A percentile compares a stretch with the other conserved stretches of the same genome.
phyloP scores from a whole-genome alignment of 2,797 vertebrate genomes.

The Molossus alvarezi region DNA sequence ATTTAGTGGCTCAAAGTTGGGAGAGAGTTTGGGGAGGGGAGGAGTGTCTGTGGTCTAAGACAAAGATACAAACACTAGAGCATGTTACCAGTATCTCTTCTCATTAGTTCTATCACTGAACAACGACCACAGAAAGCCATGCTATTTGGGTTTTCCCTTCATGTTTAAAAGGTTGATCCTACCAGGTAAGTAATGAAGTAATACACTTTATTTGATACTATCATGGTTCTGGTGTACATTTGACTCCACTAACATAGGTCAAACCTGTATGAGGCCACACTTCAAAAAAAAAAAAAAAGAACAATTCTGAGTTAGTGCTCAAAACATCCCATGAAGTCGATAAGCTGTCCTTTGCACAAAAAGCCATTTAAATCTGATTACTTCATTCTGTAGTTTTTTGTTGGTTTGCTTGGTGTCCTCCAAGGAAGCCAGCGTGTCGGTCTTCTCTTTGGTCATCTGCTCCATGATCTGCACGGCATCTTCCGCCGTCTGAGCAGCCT shows the following conservation, averaged over 20 bases:
- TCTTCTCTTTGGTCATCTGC: constrained; percentile 93
- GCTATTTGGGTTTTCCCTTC: background rate
- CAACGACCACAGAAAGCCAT: background rate
- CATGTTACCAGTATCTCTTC: background rate
- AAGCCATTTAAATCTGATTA: constrained; percentile 88
- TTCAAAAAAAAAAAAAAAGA: constrained; percentile 49
- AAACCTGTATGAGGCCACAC: constrained; percentile 34
- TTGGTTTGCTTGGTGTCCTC: constrained; percentile 92
- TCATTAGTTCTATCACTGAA: background rate
- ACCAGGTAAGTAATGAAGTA: constrained; percentile 25
- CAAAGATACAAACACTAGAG: background rate
- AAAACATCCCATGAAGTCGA: constrained; percentile 13
- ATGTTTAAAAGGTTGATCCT: constrained; percentile 36
- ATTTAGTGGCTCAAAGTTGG: background rate
- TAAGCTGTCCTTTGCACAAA: constrained; percentile 63
- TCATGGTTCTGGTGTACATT: background rate
- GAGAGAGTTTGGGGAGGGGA: background rate
- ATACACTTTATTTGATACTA: constrained; percentile 52
- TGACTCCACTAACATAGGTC: background rate
- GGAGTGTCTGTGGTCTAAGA: background rate
- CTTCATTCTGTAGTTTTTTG: constrained; percentile 93
- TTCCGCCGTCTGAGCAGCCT: constrained; percentile 93
- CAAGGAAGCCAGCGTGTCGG: constrained; percentile 90
- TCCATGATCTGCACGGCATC: constrained; percentile 93
- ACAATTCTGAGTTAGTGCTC: constrained; percentile 13